Percentiles rank a stretch among this genome's conserved stretches.
phyloP scores from a whole-genome alignment of 2,888 invertebrate genomes.

The Conomelus anceps region DNA sequence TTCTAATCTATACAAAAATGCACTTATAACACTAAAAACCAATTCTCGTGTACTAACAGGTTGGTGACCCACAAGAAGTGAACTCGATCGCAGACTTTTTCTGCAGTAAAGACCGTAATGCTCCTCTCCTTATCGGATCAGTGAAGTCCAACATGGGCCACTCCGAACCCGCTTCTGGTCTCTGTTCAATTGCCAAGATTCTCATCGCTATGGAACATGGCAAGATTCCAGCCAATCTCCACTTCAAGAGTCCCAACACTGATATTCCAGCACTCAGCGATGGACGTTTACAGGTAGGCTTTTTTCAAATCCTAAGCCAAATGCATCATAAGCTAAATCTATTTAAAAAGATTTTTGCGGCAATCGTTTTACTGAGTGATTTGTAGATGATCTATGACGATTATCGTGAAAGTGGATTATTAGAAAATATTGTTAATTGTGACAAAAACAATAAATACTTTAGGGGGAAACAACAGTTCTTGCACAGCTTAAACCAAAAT shows the following conservation, averaged over 20 bases:
- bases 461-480: too few relatives aligned
- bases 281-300: constrained; percentile 68
- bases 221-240: constrained; percentile 84
- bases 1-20: too few relatives aligned
- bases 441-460: too few relatives aligned
- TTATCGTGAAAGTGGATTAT: too few relatives aligned
- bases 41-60: constrained; percentile 42
- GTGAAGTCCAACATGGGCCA: constrained; percentile 99
- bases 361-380: too few relatives aligned
- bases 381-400: too few relatives aligned
- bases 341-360: too few relatives aligned
- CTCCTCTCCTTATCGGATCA: constrained; percentile 85
- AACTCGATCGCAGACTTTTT: constrained; percentile 90
- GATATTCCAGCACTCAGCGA: constrained; percentile 87
- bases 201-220: constrained; percentile 89
- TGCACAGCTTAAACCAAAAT: too few relatives aligned
- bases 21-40: too few relatives aligned
- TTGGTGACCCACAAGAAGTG: constrained; percentile 96
- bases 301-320: neutral
- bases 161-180: constrained; percentile 86
- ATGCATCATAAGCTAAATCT: neutral
- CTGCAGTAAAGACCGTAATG: constrained; percentile 64
- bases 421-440: too few relatives aligned
- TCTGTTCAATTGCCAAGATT: constrained; percentile 86
- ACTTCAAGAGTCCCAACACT: constrained; percentile 77